A percentile compares a stretch with the other conserved stretches of the same genome.
Conservation (phyloP, 2,113 vertebrate genomes). For the Corydoras maculifer region DNA sequence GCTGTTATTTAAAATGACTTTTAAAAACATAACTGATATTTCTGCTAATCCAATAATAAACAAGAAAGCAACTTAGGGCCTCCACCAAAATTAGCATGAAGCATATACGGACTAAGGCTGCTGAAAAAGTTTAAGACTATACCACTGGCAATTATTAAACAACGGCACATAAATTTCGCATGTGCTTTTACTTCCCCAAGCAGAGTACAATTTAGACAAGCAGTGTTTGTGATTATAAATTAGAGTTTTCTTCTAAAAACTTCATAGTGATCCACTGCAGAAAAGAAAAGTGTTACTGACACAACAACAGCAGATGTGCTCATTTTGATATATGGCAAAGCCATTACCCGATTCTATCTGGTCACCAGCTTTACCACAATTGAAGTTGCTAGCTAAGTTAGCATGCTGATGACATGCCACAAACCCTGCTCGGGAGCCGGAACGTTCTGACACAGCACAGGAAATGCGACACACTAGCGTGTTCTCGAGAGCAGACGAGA, state of each 20-base stretch:
- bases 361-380: constrained; percentile 42
- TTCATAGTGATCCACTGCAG: constrained; percentile 29
- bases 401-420: constrained; percentile 44
- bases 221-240: too few species aligned
- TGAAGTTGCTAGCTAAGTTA: constrained; percentile 30
- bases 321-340: constrained; percentile 43
- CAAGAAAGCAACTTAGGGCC: too few species aligned
- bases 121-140: too few species aligned
- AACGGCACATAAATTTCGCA: too few species aligned
- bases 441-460: constrained; percentile 37
- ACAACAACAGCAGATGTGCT: constrained; percentile 23
- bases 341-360: constrained; percentile 34
- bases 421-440: constrained; percentile 35
- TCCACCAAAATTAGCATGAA: too few species aligned
- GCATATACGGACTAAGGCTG: too few species aligned
- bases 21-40: too few species aligned
- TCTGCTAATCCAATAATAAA: too few species aligned
- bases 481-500: constrained; percentile 30
- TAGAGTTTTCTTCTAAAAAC: constrained; percentile 8
- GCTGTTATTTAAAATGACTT: too few species aligned
- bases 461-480: constrained; percentile 21
- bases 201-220: too few species aligned
- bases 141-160: too few species aligned
- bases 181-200: too few species aligned
- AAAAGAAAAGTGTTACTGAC: constrained; percentile 15